phyloP scores from a whole-genome alignment of 2,797 vertebrate species.

The Fundulus diaphanus region DNA sequence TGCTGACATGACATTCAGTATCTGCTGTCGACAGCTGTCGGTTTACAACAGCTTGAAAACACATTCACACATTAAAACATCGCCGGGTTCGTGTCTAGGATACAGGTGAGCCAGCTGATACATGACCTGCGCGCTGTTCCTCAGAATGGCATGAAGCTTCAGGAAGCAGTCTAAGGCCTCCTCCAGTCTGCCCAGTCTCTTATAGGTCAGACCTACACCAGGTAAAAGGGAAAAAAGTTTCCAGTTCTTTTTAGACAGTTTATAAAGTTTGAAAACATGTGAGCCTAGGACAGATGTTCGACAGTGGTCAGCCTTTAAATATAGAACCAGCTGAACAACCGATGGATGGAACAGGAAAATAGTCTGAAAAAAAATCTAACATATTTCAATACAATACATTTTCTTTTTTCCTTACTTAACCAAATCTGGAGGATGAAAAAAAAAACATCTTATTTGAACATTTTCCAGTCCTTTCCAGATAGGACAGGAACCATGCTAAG shows the following conservation, averaged over 20 bases:
- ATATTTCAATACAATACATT: background rate
- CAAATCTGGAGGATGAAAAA: background rate
- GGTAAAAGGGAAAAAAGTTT: background rate
- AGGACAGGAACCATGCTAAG: background rate
- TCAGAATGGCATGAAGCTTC: slow-evolving; percentile 95
- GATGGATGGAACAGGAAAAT: background rate
- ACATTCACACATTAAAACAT: background rate
- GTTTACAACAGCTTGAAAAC: background rate
- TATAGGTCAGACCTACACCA: slow-evolving; percentile 89
- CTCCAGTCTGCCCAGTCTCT: slow-evolving; percentile 88
- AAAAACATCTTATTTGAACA: background rate
- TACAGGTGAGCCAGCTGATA: slow-evolving; percentile 93
- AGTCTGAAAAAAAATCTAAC: background rate
- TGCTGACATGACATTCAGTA: background rate
- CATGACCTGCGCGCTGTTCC: slow-evolving; percentile 92
- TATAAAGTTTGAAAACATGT: background rate
- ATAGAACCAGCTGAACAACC: background rate
- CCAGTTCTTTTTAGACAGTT: background rate
- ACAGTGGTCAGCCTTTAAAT: background rate
- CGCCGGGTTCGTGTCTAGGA: slow-evolving; percentile 74
- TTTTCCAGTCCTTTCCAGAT: background rate
- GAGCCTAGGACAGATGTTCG: background rate
- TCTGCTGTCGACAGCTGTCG: background rate
- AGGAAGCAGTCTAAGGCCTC: slow-evolving; percentile 94
- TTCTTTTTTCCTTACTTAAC: background rate